phyloP scores from a whole-genome alignment of 2,113 vertebrate species.

The Pygoscelis antarcticus region DNA sequence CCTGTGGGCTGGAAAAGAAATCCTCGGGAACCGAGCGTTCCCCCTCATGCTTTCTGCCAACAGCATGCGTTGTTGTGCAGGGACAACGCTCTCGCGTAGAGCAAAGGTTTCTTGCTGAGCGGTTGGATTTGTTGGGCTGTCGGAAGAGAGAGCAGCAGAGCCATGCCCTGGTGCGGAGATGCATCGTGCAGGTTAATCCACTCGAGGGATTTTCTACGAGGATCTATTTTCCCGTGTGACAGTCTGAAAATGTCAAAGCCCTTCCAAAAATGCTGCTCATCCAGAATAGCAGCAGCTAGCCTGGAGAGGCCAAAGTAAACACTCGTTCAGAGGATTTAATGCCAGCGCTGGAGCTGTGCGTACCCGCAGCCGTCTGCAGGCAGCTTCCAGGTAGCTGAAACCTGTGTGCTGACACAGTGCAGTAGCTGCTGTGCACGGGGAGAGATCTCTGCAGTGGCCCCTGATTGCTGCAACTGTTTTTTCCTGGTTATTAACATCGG shows the following conservation, averaged over 20 bases:
- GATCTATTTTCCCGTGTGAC: neutral
- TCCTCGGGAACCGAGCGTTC: neutral
- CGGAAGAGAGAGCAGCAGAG: neutral
- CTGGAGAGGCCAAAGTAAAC: neutral
- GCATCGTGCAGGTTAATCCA: neutral
- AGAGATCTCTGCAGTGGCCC: neutral
- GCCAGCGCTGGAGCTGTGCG: fast-evolving
- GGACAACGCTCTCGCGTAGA: fast-evolving
- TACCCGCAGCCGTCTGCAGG: neutral
- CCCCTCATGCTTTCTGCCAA: neutral
- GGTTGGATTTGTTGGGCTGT: neutral
- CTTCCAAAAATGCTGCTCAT: neutral
- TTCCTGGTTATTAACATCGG: neutral
- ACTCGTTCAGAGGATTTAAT: neutral
- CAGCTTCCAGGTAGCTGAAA: neutral
- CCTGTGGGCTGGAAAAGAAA: neutral
- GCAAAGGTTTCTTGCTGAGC: neutral
- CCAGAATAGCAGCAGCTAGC: neutral
- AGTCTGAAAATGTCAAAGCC: neutral
- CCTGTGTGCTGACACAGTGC: neutral
- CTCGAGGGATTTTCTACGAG: neutral
- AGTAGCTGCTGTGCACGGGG: fast-evolving
- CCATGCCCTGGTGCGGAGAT: neutral
- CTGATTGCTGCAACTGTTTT: neutral
- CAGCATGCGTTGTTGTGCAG: fast-evolving